phyloP scores from a whole-genome alignment of 2,113 vertebrate species.

The Archocentrus centrarchus region DNA sequence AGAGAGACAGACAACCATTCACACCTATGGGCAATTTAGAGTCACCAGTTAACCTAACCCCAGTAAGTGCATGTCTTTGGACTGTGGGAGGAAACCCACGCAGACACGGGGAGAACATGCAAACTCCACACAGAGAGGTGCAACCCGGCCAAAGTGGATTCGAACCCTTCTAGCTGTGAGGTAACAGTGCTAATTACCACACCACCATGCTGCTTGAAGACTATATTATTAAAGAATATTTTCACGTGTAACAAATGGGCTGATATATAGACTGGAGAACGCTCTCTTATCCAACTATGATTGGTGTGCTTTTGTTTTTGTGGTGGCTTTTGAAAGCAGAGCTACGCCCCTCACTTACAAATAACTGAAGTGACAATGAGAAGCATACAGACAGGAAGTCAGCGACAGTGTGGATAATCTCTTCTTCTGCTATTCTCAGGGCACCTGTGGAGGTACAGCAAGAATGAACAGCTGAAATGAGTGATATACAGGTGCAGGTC shows the following conservation, averaged over 20 bases:
- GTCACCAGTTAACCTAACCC: too few species aligned
- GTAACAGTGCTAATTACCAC: too few species aligned
- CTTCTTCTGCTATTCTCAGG: slow-evolving; percentile 83
- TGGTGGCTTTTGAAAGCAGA: not conserved
- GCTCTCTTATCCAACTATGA: not conserved
- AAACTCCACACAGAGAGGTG: too few species aligned
- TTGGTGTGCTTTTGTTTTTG: not conserved
- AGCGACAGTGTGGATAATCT: slow-evolving; percentile 83
- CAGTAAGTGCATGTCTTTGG: too few species aligned
- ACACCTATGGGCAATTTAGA: too few species aligned
- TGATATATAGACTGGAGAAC: not conserved
- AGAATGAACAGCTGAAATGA: not conserved
- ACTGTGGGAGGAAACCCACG: too few species aligned
- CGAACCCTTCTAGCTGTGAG: too few species aligned
- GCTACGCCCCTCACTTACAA: not conserved
- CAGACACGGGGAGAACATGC: too few species aligned
- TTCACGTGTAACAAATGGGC: not conserved
- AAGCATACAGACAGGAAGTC: slow-evolving; percentile 89
- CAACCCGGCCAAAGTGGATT: too few species aligned
- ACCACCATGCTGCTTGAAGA: not conserved
- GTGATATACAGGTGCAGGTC: not conserved
- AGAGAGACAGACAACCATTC: too few species aligned
- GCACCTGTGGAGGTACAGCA: slow-evolving; percentile 72
- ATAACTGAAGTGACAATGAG: not conserved
- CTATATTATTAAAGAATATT: not conserved